phyloP scores from a whole-genome alignment of 2,888 invertebrate genomes.

The Chouioia cunea region DNA sequence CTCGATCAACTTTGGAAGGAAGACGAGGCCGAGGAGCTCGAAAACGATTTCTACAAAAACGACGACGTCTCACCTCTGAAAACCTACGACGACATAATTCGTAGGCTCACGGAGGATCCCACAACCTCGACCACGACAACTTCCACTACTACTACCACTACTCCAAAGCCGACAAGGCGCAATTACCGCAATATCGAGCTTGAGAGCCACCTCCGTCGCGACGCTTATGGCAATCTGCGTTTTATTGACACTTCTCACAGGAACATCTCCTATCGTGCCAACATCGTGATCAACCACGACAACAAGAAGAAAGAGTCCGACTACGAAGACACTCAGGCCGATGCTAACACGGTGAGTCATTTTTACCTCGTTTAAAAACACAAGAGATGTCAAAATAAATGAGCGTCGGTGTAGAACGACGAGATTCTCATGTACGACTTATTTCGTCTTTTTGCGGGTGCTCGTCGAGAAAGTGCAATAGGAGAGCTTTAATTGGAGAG shows the following conservation, averaged over 20 bases:
- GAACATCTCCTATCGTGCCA: constrained; percentile 38
- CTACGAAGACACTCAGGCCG: constrained; percentile 58
- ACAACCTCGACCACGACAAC: not conserved
- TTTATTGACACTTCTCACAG: constrained; percentile 48
- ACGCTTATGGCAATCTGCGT: constrained; percentile 54
- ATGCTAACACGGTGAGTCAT: constrained; percentile 60
- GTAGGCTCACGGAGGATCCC: constrained; percentile 56
- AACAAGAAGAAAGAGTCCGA: constrained; percentile 60
- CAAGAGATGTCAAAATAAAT: too few species aligned
- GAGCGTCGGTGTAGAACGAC: constrained; percentile 27
- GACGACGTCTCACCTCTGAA: constrained; percentile 55
- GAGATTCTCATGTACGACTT: constrained; percentile 8
- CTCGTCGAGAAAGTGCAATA: not conserved
- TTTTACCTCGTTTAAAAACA: not conserved
- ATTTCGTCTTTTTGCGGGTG: not conserved
- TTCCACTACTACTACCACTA: constrained; percentile 51
- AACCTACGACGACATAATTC: constrained; percentile 65
- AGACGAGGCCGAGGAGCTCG: constrained; percentile 52
- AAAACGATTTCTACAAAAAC: constrained; percentile 56
- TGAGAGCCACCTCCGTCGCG: constrained; percentile 55
- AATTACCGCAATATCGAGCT: constrained; percentile 56
- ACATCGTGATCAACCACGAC: constrained; percentile 45
- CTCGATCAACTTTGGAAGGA: constrained; percentile 36
- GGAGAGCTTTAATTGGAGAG: constrained; percentile 20
- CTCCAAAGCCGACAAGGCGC: constrained; percentile 48